Conservation (phyloP, 53 echinoderm and acorn worm species). For the Actinopyga echinites region DNA sequence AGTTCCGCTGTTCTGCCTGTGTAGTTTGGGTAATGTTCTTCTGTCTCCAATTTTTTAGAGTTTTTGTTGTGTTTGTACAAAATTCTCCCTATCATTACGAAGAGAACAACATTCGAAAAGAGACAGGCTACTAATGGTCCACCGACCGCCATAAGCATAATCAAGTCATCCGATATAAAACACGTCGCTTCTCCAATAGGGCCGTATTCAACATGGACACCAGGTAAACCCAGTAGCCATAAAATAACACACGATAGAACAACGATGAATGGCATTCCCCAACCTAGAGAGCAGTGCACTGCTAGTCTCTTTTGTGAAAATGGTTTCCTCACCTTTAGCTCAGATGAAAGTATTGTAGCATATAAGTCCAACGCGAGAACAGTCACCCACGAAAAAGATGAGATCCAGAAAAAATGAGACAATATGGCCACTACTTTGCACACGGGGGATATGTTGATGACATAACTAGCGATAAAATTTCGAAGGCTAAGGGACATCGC, state of each 20-base stretch:
- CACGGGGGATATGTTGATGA: background rate
- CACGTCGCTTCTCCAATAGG: background rate
- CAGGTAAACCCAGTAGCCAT: background rate
- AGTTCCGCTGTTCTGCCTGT: background rate
- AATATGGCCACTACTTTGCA: background rate
- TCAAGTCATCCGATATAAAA: background rate
- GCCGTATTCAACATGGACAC: background rate
- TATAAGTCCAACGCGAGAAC: background rate
- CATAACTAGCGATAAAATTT: background rate
- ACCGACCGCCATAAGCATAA: background rate
- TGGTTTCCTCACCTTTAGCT: background rate
- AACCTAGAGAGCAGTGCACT: background rate
- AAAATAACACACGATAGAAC: background rate
- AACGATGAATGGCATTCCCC: background rate
- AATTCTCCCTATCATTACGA: background rate
- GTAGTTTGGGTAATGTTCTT: background rate
- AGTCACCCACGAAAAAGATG: background rate
- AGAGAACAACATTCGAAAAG: background rate
- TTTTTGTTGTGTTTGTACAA: background rate
- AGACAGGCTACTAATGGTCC: background rate
- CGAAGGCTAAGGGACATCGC: background rate
- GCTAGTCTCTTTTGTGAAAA: background rate
- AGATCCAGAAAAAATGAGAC: background rate
- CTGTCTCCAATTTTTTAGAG: background rate
- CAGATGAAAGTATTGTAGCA: background rate